A percentile compares a stretch with the other conserved stretches of the same genome.
Evolutionary conservation across 1,140 invertebrate species (phyloP).

Genomic region (Cyrtorhinus lividipennis): DNA sequence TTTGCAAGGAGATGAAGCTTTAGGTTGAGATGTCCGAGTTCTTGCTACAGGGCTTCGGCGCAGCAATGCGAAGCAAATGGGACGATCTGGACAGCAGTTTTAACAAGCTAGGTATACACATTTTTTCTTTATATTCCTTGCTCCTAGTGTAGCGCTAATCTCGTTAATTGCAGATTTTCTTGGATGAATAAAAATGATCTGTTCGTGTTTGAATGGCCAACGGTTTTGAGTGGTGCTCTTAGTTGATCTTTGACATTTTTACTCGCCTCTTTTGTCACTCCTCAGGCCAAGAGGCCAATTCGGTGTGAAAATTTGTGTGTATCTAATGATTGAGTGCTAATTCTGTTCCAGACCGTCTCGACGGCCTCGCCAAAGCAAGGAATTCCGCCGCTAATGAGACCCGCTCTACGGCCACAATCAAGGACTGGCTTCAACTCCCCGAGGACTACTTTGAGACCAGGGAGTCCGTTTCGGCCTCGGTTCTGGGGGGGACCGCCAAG

Average conservation of each 20-base stretch:
- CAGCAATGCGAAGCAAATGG: slow-evolving; percentile 41
- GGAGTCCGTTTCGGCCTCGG: slow-evolving; percentile 34
- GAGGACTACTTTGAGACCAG: slow-evolving; percentile 47
- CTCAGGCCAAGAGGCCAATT: background rate
- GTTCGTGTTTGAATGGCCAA: no score
- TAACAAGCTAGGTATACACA: slow-evolving; percentile 42
- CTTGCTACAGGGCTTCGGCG: slow-evolving; percentile 28
- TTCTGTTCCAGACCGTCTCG: slow-evolving; percentile 62
- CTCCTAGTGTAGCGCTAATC: no score
- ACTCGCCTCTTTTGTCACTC: background rate
- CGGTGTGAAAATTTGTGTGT: no score
- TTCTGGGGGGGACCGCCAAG: slow-evolving; percentile 55
- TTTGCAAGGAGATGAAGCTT: background rate
- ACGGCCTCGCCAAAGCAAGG: slow-evolving; percentile 52
- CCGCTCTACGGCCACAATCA: slow-evolving; percentile 54
- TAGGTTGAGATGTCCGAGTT: slow-evolving; percentile 20
- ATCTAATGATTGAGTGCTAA: background rate
- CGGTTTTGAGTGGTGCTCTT: no score
- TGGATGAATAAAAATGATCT: no score
- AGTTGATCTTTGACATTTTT: no score
- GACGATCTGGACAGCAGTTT: slow-evolving; percentile 44
- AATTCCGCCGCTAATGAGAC: no score
- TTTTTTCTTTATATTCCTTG: slow-evolving; percentile 6
- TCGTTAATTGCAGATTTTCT: no score
- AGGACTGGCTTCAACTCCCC: slow-evolving; percentile 80